Base-by-base conservation (phyloP, 1,140 invertebrate species). In the Dreissena polymorpha region DNA sequence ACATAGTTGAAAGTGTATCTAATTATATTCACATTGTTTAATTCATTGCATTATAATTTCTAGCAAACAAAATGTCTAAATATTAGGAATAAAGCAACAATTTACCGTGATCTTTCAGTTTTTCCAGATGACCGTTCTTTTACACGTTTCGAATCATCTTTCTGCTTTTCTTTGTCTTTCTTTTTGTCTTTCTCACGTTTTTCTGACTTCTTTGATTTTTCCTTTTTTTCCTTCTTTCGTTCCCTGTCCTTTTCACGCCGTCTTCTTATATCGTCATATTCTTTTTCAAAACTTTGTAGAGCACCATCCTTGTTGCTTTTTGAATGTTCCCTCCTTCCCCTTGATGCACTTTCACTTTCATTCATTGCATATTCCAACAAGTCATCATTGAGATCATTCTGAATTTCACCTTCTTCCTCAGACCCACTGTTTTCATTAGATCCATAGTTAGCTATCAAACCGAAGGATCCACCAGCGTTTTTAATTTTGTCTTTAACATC, bases 401-500 rank as follows among this genome's bases (percentile, higher is more conserved):
- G 86, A 51, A 92, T 87, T 71, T 93, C 92, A 14, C 91, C 91
- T 72, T 92, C 91, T 86, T 91, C 92, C 63, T 89, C 90, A 8
- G 87, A 91, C 55, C 90, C 91, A 70, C 78, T 87, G n/a, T 67
- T 85, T 51, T 83, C 85, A 76, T 82, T 73, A 55, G 82, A 89
- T 63, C 79, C 86, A 88, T 91, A 93, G 51, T 89, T 90, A 65
- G 90, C 92, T 71, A 93, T 91, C 25, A 92, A 72, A 16, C 88
- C 87, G 82, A 92, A 92, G 27, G 90, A 83, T 88, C 89, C 25
- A 89, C 89, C n/a, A 84, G 71, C 60, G 79, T 73, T 39, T 57
- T 75, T 68, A 55, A 55, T 80, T 21, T 70, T 83, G 23, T 83
- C 74, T n/a, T 16, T 5, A 1, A 53, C 39, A 23, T 70, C n/a